Percentiles rank a stretch among this genome's conserved stretches.
These are phyloP conservation scores for Pristis pectinata DNA, from an alignment of 2,797 vertebrate species.

Conservation along the genomic window DNA sequence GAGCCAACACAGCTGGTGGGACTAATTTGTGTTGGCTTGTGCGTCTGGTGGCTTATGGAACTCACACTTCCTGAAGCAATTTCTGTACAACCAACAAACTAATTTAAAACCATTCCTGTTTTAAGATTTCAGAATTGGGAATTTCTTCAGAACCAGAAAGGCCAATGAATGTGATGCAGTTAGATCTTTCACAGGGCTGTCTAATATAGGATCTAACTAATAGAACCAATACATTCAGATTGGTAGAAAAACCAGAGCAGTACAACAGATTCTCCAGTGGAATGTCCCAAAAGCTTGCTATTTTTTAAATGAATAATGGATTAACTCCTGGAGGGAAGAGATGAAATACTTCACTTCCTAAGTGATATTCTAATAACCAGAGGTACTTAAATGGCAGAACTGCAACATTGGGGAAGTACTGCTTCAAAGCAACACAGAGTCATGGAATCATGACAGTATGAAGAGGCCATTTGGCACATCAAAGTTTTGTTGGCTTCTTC, in stretches of 20 bases:
- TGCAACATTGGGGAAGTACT: neutral
- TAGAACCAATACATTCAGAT: neutral
- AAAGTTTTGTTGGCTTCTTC: too few species aligned
- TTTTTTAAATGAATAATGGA: conserved; percentile 11
- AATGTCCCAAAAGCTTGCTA: neutral
- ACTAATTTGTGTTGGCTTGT: neutral
- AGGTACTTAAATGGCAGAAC: neutral
- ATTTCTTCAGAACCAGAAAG: neutral
- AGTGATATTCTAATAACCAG: neutral
- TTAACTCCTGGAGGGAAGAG: neutral
- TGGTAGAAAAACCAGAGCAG: neutral
- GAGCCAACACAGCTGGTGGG: neutral
- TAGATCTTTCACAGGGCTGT: neutral
- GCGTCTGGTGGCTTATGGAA: neutral
- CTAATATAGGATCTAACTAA: neutral
- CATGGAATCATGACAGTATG: too few species aligned
- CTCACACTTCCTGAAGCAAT: neutral
- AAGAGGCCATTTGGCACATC: too few species aligned
- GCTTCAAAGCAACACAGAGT: too few species aligned
- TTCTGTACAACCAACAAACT: neutral
- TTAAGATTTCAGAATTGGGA: neutral
- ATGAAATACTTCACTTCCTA: neutral
- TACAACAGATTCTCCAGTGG: neutral
- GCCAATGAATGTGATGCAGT: neutral
- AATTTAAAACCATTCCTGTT: neutral